These are phyloP conservation scores for Bactericera cockerelli DNA, from an alignment of 1,140 invertebrate species.

Conservation along the genomic window DNA sequence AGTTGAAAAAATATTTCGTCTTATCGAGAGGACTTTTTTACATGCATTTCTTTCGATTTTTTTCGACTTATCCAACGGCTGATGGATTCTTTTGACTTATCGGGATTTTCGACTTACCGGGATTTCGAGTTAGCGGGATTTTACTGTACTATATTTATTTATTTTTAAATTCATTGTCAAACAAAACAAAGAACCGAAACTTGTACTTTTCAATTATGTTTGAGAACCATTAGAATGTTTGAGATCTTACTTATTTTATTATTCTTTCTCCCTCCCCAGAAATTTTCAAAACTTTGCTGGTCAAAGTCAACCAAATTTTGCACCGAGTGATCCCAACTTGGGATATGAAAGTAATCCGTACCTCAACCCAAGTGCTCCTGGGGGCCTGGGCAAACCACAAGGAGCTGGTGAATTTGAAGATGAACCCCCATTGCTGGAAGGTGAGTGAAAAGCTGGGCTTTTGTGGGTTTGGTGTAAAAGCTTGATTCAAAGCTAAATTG, in stretches of 20 bases:
- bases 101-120: too few species aligned
- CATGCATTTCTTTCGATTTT: too few species aligned
- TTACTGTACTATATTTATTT: too few species aligned
- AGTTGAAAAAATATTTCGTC: too few species aligned
- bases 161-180: too few species aligned
- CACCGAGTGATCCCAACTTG: neutral
- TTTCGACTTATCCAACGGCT: too few species aligned
- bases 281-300: conserved; percentile 6
- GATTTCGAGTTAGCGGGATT: too few species aligned
- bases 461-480: neutral
- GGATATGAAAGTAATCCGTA: neutral
- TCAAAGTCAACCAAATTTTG: neutral
- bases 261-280: neutral
- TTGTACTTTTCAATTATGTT: neutral
- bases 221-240: neutral
- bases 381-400: neutral
- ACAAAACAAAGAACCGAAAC: neutral
- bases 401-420: conserved; percentile 1
- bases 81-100: too few species aligned
- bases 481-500: too few species aligned
- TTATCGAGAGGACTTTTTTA: too few species aligned
- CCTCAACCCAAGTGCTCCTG: neutral
- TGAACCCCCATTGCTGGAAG: conserved; percentile 4
- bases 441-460: neutral
- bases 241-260: neutral